Percentiles rank a stretch among this genome's conserved stretches.
Conservation (phyloP, 2,888 invertebrate species). For the Eurytoma adleriae region DNA sequence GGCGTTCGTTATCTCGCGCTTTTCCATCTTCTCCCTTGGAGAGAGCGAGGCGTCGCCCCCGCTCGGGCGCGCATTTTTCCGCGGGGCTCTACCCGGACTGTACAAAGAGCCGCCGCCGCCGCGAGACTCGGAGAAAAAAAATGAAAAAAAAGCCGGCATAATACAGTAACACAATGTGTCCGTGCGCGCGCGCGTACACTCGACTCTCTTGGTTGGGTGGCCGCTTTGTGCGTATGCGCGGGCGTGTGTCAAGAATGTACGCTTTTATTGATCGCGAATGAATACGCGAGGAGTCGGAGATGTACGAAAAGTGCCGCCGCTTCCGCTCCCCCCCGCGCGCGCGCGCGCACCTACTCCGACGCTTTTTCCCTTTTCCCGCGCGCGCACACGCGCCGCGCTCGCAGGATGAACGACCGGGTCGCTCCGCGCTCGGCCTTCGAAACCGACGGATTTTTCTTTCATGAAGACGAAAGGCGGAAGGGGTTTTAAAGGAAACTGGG, state of each 20-base stretch:
- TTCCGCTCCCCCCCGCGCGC: constrained; percentile 8
- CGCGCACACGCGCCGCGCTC: constrained; percentile 8
- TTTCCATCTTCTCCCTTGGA: constrained; percentile 47
- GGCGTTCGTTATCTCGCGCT: constrained; percentile 56
- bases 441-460: constrained; percentile 38
- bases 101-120: not conserved
- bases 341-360: constrained; percentile 4
- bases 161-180: constrained; percentile 40
- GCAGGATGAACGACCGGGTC: constrained; percentile 25
- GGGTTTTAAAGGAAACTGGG: constrained; percentile 26
- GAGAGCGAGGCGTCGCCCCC: not conserved
- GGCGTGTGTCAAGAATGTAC: constrained; percentile 74
- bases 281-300: constrained; percentile 64
- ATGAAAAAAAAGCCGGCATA: not conserved
- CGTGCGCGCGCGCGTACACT: constrained; percentile 41
- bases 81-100: no score
- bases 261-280: constrained; percentile 71
- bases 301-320: constrained; percentile 59
- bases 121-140: constrained; percentile 1
- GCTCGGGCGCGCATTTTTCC: no score
- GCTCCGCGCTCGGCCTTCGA: constrained; percentile 30
- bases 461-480: not conserved
- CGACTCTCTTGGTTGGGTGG: constrained; percentile 49
- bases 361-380: constrained; percentile 32
- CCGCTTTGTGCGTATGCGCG: constrained; percentile 36